Percentiles rank a stretch among this genome's conserved stretches.
Conservation (phyloP, 2,888 invertebrate genomes). For the Dilophus febrilis region DNA sequence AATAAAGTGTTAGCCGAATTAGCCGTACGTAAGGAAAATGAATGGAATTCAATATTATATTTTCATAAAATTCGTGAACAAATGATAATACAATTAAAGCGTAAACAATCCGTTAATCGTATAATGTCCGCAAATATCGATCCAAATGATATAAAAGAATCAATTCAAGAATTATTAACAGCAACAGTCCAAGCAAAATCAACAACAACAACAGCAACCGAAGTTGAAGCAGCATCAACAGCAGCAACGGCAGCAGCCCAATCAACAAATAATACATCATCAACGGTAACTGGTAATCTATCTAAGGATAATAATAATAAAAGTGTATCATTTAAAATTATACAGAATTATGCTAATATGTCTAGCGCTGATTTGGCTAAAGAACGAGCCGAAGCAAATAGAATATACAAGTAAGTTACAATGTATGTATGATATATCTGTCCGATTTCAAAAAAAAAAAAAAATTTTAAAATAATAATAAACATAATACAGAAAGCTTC, state of each 20-base stretch:
- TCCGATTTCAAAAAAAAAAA: no score
- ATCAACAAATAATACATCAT: neutral
- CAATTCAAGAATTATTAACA: neutral
- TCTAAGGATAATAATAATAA: neutral
- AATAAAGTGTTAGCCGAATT: conserved; percentile 55
- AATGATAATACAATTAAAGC: conserved; percentile 49
- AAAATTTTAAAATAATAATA: no score
- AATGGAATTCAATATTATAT: conserved; percentile 71
- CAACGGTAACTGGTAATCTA: neutral
- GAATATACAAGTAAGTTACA: conserved; percentile 22
- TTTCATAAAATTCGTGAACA: conserved; percentile 75
- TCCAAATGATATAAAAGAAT: conserved; percentile 6
- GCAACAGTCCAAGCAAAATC: neutral
- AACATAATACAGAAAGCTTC: no score
- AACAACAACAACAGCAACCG: neutral
- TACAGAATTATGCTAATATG: conserved; percentile 22
- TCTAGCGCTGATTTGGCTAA: conserved; percentile 18
- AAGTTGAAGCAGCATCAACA: conserved; percentile 1
- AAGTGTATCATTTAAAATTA: conserved; percentile 15
- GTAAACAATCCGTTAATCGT: conserved; percentile 45
- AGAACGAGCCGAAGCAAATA: conserved; percentile 20
- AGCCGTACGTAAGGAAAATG: conserved; percentile 64
- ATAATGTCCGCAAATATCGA: conserved; percentile 18
- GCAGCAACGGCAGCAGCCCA: conserved; percentile 1
- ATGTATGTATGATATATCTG: no score